phyloP scores from a whole-genome alignment of 2,797 vertebrate species.

The Leptodactylus fallax region DNA sequence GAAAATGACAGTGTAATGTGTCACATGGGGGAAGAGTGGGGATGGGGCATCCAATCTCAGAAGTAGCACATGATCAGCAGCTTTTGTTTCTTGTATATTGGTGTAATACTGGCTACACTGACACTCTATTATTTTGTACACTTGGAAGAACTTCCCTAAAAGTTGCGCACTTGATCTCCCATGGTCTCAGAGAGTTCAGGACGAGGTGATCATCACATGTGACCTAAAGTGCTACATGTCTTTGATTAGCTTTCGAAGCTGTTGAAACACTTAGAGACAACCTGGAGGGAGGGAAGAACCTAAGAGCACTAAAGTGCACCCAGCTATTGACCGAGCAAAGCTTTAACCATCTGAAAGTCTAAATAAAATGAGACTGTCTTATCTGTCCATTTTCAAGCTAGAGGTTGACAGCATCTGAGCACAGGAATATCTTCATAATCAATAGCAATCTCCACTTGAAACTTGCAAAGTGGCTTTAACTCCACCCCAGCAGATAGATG shows the following conservation, averaged over 20 bases:
- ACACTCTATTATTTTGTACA: background rate
- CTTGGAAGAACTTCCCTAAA: background rate
- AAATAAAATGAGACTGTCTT: slow-evolving; percentile 43
- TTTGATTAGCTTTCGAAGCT: background rate
- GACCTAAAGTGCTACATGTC: slow-evolving; percentile 13
- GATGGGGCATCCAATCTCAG: no score
- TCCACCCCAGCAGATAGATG: background rate
- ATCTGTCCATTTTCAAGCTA: slow-evolving; percentile 35
- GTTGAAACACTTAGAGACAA: slow-evolving; percentile 15
- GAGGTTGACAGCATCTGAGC: slow-evolving; percentile 9
- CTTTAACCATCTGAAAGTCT: slow-evolving; percentile 36
- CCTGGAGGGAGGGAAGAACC: slow-evolving; percentile 20
- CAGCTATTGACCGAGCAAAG: slow-evolving; percentile 19
- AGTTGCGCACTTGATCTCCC: background rate
- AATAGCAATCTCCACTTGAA: slow-evolving; percentile 32
- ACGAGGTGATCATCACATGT: background rate
- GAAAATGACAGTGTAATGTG: no score
- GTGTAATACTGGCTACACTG: background rate
- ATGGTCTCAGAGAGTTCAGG: background rate
- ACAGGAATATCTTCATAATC: slow-evolving; percentile 29
- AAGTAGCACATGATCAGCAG: background rate
- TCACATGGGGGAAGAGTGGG: no score
- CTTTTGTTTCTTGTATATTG: background rate
- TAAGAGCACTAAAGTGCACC: slow-evolving; percentile 24
- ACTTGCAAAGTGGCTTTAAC: slow-evolving; percentile 13